A percentile compares a stretch with the other conserved stretches of the same genome.
These are phyloP conservation scores for Notolepis coatsorum DNA, from an alignment of 2,797 vertebrate species.

Conservation along the genomic window DNA sequence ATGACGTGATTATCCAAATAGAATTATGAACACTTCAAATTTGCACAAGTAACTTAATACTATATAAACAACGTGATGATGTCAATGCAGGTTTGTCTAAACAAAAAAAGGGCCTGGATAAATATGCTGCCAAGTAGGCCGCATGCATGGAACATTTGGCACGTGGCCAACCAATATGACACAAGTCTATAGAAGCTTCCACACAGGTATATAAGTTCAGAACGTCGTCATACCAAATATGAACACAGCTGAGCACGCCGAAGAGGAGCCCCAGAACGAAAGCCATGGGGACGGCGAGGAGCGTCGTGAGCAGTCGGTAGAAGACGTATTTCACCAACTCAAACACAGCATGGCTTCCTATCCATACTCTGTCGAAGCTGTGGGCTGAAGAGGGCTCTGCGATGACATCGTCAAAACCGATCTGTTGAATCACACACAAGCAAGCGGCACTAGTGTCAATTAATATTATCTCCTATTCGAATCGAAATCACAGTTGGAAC, in stretches of 20 bases:
- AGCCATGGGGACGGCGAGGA: constrained; percentile 92
- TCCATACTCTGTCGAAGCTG: constrained; percentile 94
- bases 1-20: constrained; percentile 49
- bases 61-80: constrained; percentile 37
- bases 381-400: constrained; percentile 89
- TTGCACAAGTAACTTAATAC: constrained; percentile 7
- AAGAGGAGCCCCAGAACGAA: constrained; percentile 88
- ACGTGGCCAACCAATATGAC: neutral
- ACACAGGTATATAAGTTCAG: neutral
- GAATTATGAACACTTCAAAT: neutral
- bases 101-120: constrained; percentile 22
- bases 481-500: neutral
- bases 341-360: constrained; percentile 92
- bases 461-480: neutral
- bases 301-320: constrained; percentile 88
- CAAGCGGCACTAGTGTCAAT: neutral
- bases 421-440: constrained; percentile 68
- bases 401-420: constrained; percentile 93
- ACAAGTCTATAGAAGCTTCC: constrained; percentile 20
- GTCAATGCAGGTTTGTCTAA: constrained; percentile 24
- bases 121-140: constrained; percentile 10
- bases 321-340: constrained; percentile 89
- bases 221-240: constrained; percentile 90
- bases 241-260: constrained; percentile 89
- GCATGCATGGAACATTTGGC: neutral